phyloP scores from a whole-genome alignment of 2,888 invertebrate species.

The Furcula furcula region DNA sequence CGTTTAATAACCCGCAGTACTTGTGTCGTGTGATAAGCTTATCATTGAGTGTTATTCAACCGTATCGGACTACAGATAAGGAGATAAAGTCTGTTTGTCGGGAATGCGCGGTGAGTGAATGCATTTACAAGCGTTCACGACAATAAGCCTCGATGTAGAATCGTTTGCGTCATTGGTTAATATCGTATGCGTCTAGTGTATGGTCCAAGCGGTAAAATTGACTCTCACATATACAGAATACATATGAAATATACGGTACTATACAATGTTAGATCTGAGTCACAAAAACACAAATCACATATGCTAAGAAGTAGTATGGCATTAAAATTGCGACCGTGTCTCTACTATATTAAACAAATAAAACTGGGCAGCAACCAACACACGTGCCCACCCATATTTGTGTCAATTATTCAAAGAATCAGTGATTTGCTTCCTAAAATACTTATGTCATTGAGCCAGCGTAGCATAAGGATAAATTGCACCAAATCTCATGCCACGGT shows the following conservation, averaged over 20 bases:
- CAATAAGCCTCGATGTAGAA: conserved; percentile 11
- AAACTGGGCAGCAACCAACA: conserved; percentile 17
- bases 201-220: neutral
- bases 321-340: conserved; percentile 15
- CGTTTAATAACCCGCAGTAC: conserved; percentile 17
- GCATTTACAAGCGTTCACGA: conserved; percentile 22
- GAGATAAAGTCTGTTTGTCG: conserved; percentile 48
- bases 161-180: neutral
- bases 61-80: conserved; percentile 50
- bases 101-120: conserved; percentile 32
- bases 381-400: too few species aligned
- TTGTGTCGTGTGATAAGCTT: conserved; percentile 33
- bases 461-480: too few species aligned
- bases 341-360: conserved; percentile 5
- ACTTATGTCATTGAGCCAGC: too few species aligned
- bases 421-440: too few species aligned
- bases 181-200: neutral
- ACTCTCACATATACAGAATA: neutral
- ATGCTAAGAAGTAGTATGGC: conserved; percentile 8
- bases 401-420: too few species aligned
- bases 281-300: conserved; percentile 8
- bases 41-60: conserved; percentile 48
- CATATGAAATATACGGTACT: neutral
- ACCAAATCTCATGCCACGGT: conserved; percentile 7
- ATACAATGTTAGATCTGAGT: neutral